Percentiles rank a stretch among this genome's conserved stretches.
These are phyloP conservation scores for Ernsta delagoae DNA, from an alignment of 2,888 invertebrate genomes.

Conservation along the genomic window DNA sequence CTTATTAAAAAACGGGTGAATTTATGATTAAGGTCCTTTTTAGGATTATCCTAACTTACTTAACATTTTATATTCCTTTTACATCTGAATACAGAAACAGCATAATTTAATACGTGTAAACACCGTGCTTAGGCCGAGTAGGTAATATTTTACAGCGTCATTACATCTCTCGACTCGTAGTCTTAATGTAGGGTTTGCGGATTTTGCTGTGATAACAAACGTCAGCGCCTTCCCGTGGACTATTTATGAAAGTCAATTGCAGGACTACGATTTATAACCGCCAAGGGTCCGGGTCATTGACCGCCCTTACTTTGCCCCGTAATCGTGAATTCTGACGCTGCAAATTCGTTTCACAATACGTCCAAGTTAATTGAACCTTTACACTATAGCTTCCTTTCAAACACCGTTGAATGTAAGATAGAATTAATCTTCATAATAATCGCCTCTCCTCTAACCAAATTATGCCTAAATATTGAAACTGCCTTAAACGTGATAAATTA, in stretches of 20 bases:
- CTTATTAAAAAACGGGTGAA: too few relatives aligned
- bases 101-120: too few relatives aligned
- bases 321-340: constrained; percentile 19
- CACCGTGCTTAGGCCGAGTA: neutral
- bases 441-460: neutral
- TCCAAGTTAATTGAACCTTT: constrained; percentile 19
- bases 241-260: constrained; percentile 11
- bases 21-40: too few relatives aligned
- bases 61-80: too few relatives aligned
- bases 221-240: neutral
- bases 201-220: neutral
- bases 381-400: constrained; percentile 13
- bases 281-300: constrained; percentile 17
- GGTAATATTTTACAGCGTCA: too few relatives aligned
- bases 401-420: neutral
- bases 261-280: constrained; percentile 1
- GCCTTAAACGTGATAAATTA: constrained; percentile 1
- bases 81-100: too few relatives aligned
- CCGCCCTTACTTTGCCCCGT: constrained; percentile 6
- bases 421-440: constrained; percentile 26
- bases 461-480: neutral
- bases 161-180: too few relatives aligned
- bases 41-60: too few relatives aligned
- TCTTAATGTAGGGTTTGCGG: too few relatives aligned
- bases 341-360: constrained; percentile 21